Base-by-base conservation (phyloP, 1,140 invertebrate species). In the Nephila pilipes region DNA sequence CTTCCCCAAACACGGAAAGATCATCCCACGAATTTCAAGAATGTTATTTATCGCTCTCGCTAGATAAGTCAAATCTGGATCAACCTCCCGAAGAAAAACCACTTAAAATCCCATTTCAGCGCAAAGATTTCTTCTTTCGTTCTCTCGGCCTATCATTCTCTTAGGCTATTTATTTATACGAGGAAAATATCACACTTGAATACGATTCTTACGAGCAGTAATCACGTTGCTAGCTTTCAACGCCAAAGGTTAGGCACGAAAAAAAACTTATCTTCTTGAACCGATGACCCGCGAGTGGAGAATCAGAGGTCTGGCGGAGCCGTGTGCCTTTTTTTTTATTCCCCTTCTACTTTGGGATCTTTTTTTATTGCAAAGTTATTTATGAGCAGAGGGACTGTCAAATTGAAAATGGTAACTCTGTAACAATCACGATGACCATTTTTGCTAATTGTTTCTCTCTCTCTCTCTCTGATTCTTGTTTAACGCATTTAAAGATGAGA, bases 151-250 rank as follows among this genome's bases (percentile, higher is more conserved):
- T 29, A 46, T 38, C 54, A 58, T 60, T 54, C 58, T 65, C 29
- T 6, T 36, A 46, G 80, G 80, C 20, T 88, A 69, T 88, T 88
- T 88, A 88, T 88, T 88, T 88, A 88, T 65, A 65, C 32, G 57
- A 60, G 58, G 85, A 88, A 69, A 88, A 69, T 65, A 88, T 88
- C 85, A 88, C 85, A 88, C 85, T 81, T 29, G 85, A 60, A 69
- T 25, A 29, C 69, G 85, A 69, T 88, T 65, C 85, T 88, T 88
- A 69, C 22, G 85, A 65, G 58, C 29, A 36, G 63, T 65, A 88
- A 88, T 88, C 85, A 88, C 85, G 85, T 46, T 88, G 63, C 29
- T 8, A 25, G 85, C 36, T 88, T 88, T 88, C 85, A 65, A 36
- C 85, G 63, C 36, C 36, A 65, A 88, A 46, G 85, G 36, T 65